Base-by-base conservation (phyloP, 1,140 invertebrate genomes). In the Thalassaphorura encarpata region DNA sequence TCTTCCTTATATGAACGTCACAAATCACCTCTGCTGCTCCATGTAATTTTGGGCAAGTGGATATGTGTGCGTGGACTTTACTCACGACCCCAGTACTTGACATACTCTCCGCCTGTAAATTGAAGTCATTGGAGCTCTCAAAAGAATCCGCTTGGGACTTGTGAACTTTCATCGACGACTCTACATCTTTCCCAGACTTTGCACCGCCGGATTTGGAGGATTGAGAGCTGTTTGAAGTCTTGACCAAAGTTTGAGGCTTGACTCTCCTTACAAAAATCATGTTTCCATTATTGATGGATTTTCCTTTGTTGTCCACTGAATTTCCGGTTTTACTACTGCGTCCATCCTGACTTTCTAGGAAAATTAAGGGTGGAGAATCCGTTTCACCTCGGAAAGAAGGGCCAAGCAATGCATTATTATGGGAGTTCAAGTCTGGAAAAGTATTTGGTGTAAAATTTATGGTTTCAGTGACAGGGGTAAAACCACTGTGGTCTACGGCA, bases 31-130 rank as follows among this genome's bases (percentile, higher is more conserved):
- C 63, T 6, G 56, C 57, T 0, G 48, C 40, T 2, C 39, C 31
- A 41, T 61, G 36, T 1, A 64, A 41, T 49, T 64, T 64, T 11
- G 63, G 63, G 55, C 63, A 64, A 48, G 52, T n/a, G 8, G 59
- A 59, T 27, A 64, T 54, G 23, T 61, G 63, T 33, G 63, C 63
- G 39, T 63, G 57, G 43, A 63, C 51, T 39, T 55, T 49, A 16
- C 43, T 29, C 26, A 62, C 60, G n/a, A 62, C 42, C 40, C 55
- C 52, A 27, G 15, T 40, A 16, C 45, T n/a, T 19, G 48, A 51
- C 48, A 18, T 11, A 27, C 48, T 51, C 31, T 23, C 4, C 16
- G 4, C 16, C 27, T 4, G 16, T 29, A 21, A 51, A 27, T 27
- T 51, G 33, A 51, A 13, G 48, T 51, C 48, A 39, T 5, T 36